Percentiles rank a stretch among this genome's conserved stretches.
These are phyloP conservation scores for Lamprotornis superbus DNA, from an alignment of 2,113 vertebrate genomes.

Conservation along the genomic window DNA sequence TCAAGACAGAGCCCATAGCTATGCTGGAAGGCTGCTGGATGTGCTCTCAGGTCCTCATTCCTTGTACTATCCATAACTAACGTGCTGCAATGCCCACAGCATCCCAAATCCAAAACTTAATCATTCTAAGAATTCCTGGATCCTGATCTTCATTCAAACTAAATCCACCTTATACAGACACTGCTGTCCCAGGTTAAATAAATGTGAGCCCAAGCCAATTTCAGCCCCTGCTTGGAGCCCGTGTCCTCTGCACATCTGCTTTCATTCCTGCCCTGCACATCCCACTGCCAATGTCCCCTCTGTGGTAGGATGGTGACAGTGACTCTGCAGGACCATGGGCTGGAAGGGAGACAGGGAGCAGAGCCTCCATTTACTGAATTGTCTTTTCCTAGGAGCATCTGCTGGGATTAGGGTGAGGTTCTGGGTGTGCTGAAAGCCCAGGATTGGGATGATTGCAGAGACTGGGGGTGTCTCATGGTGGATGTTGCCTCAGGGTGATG, in stretches of 20 bases:
- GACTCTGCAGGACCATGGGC: neutral
- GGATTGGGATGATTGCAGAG: neutral
- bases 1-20: neutral
- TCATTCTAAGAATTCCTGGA: neutral
- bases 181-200: neutral
- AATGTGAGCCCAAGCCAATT: neutral
- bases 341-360: neutral
- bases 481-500: neutral
- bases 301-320: neutral
- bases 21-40: neutral
- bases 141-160: neutral
- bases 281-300: neutral
- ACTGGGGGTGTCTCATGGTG: neutral
- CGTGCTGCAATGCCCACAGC: neutral
- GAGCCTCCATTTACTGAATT: neutral
- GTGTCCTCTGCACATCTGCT: neutral
- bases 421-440: neutral
- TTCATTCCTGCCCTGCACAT: neutral
- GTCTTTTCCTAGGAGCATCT: neutral
- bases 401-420: neutral
- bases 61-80: neutral
- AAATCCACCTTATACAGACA: rapidly evolving
- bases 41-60: neutral
- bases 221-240: neutral
- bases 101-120: neutral